Evolutionary conservation across 2,888 invertebrate genomes (phyloP), one percentile per base, ranked within the genome.

Genomic region (Synanthedon vespiformis): DNA sequence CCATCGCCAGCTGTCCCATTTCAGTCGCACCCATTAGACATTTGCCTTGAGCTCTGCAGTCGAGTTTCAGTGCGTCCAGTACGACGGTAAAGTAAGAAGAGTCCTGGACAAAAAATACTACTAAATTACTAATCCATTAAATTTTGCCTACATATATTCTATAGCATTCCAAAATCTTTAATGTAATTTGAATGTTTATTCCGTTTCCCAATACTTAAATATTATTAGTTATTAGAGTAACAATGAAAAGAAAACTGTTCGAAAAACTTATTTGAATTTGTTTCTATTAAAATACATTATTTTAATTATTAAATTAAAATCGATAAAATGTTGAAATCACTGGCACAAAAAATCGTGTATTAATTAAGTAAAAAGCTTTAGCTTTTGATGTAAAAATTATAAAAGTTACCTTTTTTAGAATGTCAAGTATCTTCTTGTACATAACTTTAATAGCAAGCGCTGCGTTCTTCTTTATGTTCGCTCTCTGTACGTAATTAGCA

Each of bases 1-100:
- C 92, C 60, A 89, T 88, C 1, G 91, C 92, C 1, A 92, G 72
- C 63, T 92, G 92, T 0, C 92, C 92, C 80, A 92, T 88, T 62
- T 90, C 87, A 0, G 90, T 91, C 1, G 91, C 90, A 18, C 88
- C 89, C 70, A 91, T 85, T 61, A 92, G 81, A 56, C 92, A 89
- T 62, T 89, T 89, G 48, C 90, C 89, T 72, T 92, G 92, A 10
- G 84, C 83, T 47, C 85, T 73, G 55, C 89, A 89, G 65, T 93
- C 92, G 27, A 85, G 64, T 61, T 88, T 87, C 50, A 92, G 70
- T 0, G 89, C 88, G 41, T 87, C 85, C 52, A 92, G 67, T 3
- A 92, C 89, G 0, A 89, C 89, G 50, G 92, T 90, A 61, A 90
- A 92, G 63, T 91, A 91, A 6, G 90, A 81, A 0, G 90, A 86